These are phyloP conservation scores for Coelopa frigida DNA, from an alignment of 1,140 invertebrate genomes.

Conservation along the genomic window DNA sequence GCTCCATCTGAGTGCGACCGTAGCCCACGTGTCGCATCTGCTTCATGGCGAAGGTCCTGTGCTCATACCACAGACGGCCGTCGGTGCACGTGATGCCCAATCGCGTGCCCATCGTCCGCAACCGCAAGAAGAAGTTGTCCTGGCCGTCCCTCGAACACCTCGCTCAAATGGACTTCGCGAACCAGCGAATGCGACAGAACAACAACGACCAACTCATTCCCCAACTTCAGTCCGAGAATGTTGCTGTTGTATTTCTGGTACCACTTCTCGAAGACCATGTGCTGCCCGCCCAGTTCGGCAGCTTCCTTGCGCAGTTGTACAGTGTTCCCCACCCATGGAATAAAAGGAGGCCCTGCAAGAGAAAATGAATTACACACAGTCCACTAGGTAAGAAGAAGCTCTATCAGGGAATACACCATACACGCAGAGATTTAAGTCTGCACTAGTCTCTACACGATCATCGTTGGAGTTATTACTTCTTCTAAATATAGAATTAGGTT, in stretches of 20 bases:
- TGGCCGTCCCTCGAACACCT: constrained; percentile 66
- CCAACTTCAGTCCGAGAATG: constrained; percentile 60
- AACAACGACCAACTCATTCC: constrained; percentile 53
- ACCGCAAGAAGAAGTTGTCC: constrained; percentile 60
- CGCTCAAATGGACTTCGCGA: constrained; percentile 53
- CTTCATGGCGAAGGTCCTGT: constrained; percentile 64
- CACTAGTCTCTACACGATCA: no score
- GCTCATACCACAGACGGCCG: constrained; percentile 65
- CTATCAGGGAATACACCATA: no score
- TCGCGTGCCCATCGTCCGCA: constrained; percentile 61
- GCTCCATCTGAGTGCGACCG: constrained; percentile 64
- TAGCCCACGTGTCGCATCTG: constrained; percentile 66
- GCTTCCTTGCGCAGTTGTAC: constrained; percentile 50
- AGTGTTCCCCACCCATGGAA: constrained; percentile 60
- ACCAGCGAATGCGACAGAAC: constrained; percentile 54
- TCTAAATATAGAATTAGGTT: no score
- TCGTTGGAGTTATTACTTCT: no score
- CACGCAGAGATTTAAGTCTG: no score
- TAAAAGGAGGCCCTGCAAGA: constrained; percentile 58
- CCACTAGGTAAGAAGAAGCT: not conserved
- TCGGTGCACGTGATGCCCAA: constrained; percentile 67
- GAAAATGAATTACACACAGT: constrained; percentile 11
- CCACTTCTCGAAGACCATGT: constrained; percentile 54
- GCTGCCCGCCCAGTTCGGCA: constrained; percentile 53
- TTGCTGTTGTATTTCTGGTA: constrained; percentile 54